Evolutionary conservation across 1,140 invertebrate genomes (phyloP).

Genomic region (Antheraea mylitta): DNA sequence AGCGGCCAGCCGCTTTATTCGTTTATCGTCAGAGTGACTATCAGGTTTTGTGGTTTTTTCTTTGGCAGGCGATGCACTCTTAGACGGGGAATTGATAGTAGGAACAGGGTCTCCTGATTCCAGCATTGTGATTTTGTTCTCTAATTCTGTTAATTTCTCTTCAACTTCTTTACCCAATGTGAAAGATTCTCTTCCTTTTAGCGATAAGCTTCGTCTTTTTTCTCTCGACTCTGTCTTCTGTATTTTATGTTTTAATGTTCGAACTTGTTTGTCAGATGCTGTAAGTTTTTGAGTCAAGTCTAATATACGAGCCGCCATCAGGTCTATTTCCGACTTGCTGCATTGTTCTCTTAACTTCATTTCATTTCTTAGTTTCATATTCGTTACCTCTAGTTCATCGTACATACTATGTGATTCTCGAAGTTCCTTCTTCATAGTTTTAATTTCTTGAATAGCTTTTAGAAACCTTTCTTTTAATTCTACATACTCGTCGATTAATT

Average conservation of each 20-base stretch:
- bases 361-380: conserved; percentile 86
- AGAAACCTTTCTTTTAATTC: conserved; percentile 88
- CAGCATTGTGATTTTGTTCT: conserved; percentile 85
- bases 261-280: conserved; percentile 90
- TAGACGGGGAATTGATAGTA: conserved; percentile 75
- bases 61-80: conserved; percentile 73
- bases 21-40: conserved; percentile 76
- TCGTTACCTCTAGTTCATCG: conserved; percentile 88
- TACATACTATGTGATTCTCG: conserved; percentile 89
- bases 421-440: conserved; percentile 89
- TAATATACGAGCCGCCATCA: conserved; percentile 91
- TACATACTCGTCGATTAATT: conserved; percentile 88
- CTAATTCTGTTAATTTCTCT: conserved; percentile 88
- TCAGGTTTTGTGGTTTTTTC: conserved; percentile 76
- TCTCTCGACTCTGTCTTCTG: conserved; percentile 88
- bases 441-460: conserved; percentile 90
- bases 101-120: conserved; percentile 76
- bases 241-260: conserved; percentile 88
- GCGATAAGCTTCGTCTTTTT: conserved; percentile 87
- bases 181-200: conserved; percentile 90
- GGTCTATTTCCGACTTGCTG: conserved; percentile 85
- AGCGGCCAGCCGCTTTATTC: conserved; percentile 73
- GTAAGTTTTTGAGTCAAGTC: conserved; percentile 90
- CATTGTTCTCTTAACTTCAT: conserved; percentile 84
- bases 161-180: conserved; percentile 90